Percentiles rank a stretch among this genome's conserved stretches.
Conservation (phyloP, 37 sponge, comb jelly and placozoan genomes). For the Beroe forskalii region DNA sequence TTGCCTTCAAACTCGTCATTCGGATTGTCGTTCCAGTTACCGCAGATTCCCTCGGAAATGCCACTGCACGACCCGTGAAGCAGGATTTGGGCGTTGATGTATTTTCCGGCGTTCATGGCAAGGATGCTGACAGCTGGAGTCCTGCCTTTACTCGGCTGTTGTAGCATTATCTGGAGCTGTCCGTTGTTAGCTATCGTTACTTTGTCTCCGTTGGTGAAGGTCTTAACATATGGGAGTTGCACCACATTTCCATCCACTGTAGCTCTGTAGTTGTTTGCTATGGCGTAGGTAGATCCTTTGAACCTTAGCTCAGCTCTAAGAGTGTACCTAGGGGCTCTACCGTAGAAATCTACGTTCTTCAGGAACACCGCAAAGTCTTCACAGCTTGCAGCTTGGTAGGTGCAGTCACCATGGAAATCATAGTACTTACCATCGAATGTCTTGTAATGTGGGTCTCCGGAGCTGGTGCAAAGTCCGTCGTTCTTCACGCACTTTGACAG, state of each 20-base stretch:
- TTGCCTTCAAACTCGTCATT: constrained; percentile 8
- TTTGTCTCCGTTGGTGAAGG: constrained; percentile 25
- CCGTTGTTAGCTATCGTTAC: background rate
- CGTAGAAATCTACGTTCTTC: background rate
- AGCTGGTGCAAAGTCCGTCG: background rate
- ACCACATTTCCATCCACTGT: background rate
- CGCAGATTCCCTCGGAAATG: constrained; percentile 26
- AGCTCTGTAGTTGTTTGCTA: background rate
- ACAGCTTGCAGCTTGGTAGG: constrained; percentile 62
- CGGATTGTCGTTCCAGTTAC: constrained; percentile 11
- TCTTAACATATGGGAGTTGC: constrained; percentile 13
- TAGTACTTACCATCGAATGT: constrained; percentile 28
- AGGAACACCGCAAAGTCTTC: constrained; percentile 29
- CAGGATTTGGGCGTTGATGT: constrained; percentile 28
- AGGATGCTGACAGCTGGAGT: background rate
- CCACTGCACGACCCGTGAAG: constrained; percentile 18
- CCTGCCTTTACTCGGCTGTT: constrained; percentile 1
- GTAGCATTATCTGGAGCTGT: constrained; percentile 28
- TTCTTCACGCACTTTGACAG: background rate
- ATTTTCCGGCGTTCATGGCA: background rate
- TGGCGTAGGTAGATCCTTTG: background rate
- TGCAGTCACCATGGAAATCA: constrained; percentile 33
- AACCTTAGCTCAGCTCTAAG: background rate
- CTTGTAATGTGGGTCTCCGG: constrained; percentile 42
- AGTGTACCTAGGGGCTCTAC: background rate